Evolutionary conservation across 2,113 vertebrate species (phyloP).

Genomic region (Heterochromis multidens): DNA sequence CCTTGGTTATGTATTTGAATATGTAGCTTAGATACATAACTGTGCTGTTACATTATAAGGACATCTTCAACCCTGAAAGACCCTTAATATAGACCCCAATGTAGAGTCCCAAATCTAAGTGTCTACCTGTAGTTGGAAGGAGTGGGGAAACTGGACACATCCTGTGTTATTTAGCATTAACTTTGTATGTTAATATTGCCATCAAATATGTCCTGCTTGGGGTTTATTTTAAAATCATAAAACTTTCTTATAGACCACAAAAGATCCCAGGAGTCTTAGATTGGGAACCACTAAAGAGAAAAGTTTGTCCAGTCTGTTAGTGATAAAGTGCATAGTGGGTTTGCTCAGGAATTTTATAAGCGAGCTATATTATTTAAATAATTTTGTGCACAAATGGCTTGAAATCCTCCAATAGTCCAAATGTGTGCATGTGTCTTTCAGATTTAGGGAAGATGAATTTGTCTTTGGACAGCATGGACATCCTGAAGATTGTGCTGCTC

Average conservation of each 20-base stretch:
- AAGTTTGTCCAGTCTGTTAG: background rate
- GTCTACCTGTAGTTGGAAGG: background rate
- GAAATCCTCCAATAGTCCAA: background rate
- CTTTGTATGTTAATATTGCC: background rate
- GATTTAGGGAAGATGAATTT: constrained; percentile 51
- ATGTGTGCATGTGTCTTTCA: constrained; percentile 39
- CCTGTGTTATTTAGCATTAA: background rate
- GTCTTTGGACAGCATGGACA: constrained; percentile 74
- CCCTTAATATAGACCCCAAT: background rate
- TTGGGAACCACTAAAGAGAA: background rate
- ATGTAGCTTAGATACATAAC: background rate
- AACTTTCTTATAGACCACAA: background rate
- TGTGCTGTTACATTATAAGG: background rate
- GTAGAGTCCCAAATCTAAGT: background rate
- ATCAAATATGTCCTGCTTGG: background rate
- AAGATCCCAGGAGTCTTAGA: background rate
- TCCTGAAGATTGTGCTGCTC: constrained; percentile 76
- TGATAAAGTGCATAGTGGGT: background rate
- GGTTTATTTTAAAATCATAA: background rate
- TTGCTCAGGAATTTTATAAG: background rate
- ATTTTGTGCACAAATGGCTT: background rate
- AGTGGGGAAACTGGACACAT: background rate
- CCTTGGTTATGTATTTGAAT: background rate
- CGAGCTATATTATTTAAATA: background rate
- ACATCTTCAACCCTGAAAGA: background rate